Percentiles rank a stretch among this genome's conserved stretches.
These are phyloP conservation scores for Ondatra zibethicus DNA, from an alignment of 2,113 vertebrate genomes.

Conservation along the genomic window DNA sequence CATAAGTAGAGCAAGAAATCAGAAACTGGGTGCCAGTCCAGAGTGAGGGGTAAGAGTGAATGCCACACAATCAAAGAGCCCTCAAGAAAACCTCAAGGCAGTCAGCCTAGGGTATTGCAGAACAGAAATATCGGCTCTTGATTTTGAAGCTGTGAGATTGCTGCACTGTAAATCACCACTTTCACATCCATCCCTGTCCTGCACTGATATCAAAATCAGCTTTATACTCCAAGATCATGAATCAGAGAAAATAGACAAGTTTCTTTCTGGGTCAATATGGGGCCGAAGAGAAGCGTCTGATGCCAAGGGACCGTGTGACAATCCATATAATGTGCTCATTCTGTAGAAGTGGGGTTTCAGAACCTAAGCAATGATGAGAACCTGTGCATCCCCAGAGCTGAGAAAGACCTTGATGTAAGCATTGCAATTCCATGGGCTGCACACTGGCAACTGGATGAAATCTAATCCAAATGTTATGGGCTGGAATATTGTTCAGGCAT, in stretches of 20 bases:
- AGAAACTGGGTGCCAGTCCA: background rate
- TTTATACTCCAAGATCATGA: background rate
- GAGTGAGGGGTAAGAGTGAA: background rate
- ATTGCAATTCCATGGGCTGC: background rate
- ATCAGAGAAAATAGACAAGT: constrained; percentile 28
- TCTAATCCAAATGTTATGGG: background rate
- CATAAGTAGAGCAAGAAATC: background rate
- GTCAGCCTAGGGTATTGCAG: background rate
- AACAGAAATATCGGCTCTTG: constrained; percentile 4
- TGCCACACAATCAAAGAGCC: background rate
- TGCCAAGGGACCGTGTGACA: background rate
- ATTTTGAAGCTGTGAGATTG: background rate
- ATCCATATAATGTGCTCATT: constrained; percentile 42
- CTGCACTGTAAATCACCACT: background rate
- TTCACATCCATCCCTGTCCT: background rate
- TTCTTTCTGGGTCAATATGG: constrained; percentile 3
- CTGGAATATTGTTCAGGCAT: background rate
- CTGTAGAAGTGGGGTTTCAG: background rate
- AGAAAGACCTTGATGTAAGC: background rate
- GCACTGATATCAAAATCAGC: background rate
- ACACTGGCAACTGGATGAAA: background rate
- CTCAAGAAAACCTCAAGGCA: background rate
- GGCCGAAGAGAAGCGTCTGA: constrained; percentile 24
- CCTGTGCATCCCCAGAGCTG: background rate
- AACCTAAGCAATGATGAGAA: background rate